Conservation (phyloP, 2,888 invertebrate species). For the Isotomurus palustris region DNA sequence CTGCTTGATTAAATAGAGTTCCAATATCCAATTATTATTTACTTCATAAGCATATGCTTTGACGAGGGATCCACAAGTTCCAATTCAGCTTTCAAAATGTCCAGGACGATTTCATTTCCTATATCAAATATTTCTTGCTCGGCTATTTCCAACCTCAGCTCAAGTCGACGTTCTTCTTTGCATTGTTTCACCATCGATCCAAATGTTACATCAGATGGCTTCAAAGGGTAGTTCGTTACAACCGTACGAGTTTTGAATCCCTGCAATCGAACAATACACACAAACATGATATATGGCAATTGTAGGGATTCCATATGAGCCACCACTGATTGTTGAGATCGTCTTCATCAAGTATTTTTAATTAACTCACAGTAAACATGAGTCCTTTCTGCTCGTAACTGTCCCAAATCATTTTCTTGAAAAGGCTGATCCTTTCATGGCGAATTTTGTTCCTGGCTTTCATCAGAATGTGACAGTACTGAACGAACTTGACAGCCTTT, state of each 20-base stretch:
- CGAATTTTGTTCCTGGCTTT: constrained; percentile 33
- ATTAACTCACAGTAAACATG: constrained; percentile 27
- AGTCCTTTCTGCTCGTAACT: constrained; percentile 36
- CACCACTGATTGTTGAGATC: neutral
- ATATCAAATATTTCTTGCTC: constrained; percentile 13
- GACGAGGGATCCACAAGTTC: constrained; percentile 13
- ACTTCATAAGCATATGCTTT: constrained; percentile 22
- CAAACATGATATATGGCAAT: neutral
- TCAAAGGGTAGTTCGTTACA: constrained; percentile 4
- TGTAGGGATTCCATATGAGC: neutral
- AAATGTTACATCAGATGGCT: constrained; percentile 3
- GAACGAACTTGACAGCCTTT: constrained; percentile 3
- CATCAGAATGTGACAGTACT: constrained; percentile 22
- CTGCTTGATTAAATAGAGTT: no score
- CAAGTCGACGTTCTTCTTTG: constrained; percentile 16
- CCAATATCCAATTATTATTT: neutral
- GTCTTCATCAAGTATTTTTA: neutral
- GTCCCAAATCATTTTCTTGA: constrained; percentile 39
- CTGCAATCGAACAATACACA: neutral
- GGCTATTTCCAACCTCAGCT: constrained; percentile 14
- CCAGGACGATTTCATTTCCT: constrained; percentile 12
- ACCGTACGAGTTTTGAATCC: neutral
- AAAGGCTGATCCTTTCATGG: constrained; percentile 27
- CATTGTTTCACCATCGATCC: neutral
- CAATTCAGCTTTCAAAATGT: constrained; percentile 23